phyloP scores from a whole-genome alignment of 2,888 invertebrate genomes.

The Cephus sareptanus region DNA sequence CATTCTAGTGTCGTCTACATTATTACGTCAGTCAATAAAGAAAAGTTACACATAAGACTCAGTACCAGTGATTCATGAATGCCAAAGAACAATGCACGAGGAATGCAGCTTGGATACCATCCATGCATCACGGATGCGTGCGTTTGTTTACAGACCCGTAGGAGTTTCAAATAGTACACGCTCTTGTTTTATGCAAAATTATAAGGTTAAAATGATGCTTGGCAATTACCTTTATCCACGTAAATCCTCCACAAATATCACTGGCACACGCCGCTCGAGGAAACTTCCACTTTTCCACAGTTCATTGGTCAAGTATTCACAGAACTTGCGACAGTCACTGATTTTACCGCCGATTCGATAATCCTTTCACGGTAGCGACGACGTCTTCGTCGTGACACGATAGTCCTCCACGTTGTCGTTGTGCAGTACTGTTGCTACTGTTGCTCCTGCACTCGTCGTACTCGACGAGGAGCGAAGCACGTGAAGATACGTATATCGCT shows the following conservation, averaged over 20 bases:
- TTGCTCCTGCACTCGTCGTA: background rate
- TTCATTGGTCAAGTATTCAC: constrained; percentile 34
- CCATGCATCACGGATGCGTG: background rate
- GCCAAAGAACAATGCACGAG: background rate
- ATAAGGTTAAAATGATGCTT: background rate
- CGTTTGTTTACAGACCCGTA: background rate
- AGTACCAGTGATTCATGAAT: background rate
- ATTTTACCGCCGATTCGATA: background rate
- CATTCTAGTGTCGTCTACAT: background rate
- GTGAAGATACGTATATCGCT: background rate
- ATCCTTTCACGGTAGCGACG: background rate
- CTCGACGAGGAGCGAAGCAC: background rate
- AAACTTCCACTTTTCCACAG: constrained; percentile 40
- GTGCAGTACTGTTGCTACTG: constrained; percentile 1
- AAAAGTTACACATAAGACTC: background rate
- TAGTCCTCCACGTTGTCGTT: background rate
- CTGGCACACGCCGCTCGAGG: constrained; percentile 13
- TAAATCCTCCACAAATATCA: constrained; percentile 19
- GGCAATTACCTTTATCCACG: constrained; percentile 14
- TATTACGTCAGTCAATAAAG: background rate
- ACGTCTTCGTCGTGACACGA: background rate
- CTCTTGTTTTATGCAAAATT: background rate
- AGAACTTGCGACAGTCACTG: background rate
- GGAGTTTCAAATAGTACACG: background rate
- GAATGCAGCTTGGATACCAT: background rate